A percentile compares a stretch with the other conserved stretches of the same genome.
Conservation (phyloP, 2,113 vertebrate species). For the Nothobranchius furzeri region DNA sequence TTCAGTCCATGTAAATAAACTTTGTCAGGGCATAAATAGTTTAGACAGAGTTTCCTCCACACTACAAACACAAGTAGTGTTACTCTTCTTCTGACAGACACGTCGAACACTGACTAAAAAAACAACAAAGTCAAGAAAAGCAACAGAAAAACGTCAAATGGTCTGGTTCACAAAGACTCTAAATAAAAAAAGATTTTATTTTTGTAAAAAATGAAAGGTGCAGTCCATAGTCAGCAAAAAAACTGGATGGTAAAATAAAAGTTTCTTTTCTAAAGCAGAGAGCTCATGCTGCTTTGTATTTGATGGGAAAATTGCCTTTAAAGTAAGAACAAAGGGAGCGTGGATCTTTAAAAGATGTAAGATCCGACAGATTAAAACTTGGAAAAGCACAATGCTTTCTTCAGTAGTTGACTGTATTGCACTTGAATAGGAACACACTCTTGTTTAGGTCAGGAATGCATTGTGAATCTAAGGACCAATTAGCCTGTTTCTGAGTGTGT, state of each 20-base stretch:
- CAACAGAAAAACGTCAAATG: slow-evolving; percentile 9
- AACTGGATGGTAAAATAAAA: slow-evolving; percentile 58
- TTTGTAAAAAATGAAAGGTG: slow-evolving; percentile 12
- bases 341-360: neutral
- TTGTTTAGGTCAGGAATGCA: slow-evolving; percentile 7
- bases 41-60: neutral
- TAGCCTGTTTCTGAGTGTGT: too few species aligned
- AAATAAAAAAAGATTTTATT: slow-evolving; percentile 35
- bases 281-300: slow-evolving; percentile 44
- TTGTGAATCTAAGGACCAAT: slow-evolving; percentile 4
- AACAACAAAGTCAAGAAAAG: neutral
- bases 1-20: neutral
- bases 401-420: slow-evolving; percentile 77
- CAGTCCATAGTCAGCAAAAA: slow-evolving; percentile 39
- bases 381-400: slow-evolving; percentile 27
- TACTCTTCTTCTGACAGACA: too few species aligned
- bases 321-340: slow-evolving; percentile 21
- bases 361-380: neutral
- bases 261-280: slow-evolving; percentile 30
- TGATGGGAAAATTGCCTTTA: slow-evolving; percentile 8
- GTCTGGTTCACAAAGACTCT: slow-evolving; percentile 4
- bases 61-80: too few species aligned
- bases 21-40: neutral
- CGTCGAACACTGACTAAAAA: too few species aligned
- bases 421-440: slow-evolving; percentile 54